Evolutionary conservation across 2,797 vertebrate species (phyloP).

Genomic region (Lithobates pipiens): DNA sequence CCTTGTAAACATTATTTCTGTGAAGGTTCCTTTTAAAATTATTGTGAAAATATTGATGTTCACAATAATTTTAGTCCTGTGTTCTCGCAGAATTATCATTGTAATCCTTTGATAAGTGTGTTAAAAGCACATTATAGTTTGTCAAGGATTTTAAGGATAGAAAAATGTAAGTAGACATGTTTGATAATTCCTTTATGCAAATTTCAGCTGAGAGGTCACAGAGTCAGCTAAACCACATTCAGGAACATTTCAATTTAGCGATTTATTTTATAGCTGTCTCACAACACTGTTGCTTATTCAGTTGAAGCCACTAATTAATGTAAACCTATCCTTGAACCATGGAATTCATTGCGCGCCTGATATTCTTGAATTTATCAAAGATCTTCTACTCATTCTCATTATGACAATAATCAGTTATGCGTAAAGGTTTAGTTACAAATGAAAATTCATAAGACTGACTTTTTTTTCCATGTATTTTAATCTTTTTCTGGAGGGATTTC

Average conservation of each 20-base stretch:
- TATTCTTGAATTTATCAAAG: slow-evolving; percentile 57
- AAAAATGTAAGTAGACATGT: slow-evolving; percentile 18
- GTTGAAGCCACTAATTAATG: slow-evolving; percentile 54
- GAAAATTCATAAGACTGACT: slow-evolving; percentile 58
- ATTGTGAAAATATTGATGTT: neutral
- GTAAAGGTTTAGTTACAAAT: slow-evolving; percentile 62
- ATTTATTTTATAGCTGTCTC: slow-evolving; percentile 37
- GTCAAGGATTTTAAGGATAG: slow-evolving; percentile 29
- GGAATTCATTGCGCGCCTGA: slow-evolving; percentile 51
- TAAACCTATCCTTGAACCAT: slow-evolving; percentile 60
- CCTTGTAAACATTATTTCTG: neutral
- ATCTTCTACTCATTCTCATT: slow-evolving; percentile 60
- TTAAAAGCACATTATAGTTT: slow-evolving; percentile 27
- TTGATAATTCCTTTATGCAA: slow-evolving; percentile 54
- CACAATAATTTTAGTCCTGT: neutral
- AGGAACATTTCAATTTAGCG: slow-evolving; percentile 51
- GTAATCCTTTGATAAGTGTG: slow-evolving; percentile 34
- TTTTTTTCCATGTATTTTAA: slow-evolving; percentile 53
- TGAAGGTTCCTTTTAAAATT: neutral
- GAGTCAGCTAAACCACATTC: slow-evolving; percentile 43
- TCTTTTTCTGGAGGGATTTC: slow-evolving; percentile 62
- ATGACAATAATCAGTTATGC: slow-evolving; percentile 62
- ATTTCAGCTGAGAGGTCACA: slow-evolving; percentile 41
- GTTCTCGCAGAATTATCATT: neutral
- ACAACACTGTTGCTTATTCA: slow-evolving; percentile 51